A percentile compares a stretch with the other conserved stretches of the same genome.
phyloP scores from a whole-genome alignment of 2,888 invertebrate genomes.

The Stenotaenia linearis region DNA sequence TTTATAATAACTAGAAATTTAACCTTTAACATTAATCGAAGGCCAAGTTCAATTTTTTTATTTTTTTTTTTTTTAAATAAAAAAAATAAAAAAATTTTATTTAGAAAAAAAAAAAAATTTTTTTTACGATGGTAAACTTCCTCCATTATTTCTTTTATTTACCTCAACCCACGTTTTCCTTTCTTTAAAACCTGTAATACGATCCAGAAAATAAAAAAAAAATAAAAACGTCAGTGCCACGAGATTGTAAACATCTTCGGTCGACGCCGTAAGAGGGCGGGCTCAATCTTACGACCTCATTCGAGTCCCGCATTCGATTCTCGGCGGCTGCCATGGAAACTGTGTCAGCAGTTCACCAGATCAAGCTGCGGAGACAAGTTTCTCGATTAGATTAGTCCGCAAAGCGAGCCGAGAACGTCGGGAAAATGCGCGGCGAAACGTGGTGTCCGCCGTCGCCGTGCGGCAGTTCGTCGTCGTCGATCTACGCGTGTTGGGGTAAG shows the following conservation, averaged over 20 bases:
- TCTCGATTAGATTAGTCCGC: neutral
- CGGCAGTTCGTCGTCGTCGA: neutral
- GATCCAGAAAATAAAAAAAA: neutral
- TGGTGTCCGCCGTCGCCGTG: constrained; percentile 3
- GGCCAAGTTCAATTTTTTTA: constrained; percentile 4
- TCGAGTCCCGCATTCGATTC: neutral
- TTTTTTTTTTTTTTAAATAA: too few species aligned
- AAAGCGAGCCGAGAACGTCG: neutral
- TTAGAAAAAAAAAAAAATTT: neutral
- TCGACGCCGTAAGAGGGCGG: neutral
- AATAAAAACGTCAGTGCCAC: neutral
- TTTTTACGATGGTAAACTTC: neutral
- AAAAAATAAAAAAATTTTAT: neutral
- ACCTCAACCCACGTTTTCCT: neutral
- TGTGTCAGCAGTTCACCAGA: constrained; percentile 26
- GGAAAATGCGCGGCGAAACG: neutral
- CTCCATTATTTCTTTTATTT: neutral
- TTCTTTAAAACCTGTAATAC: neutral
- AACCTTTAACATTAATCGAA: neutral
- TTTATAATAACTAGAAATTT: neutral
- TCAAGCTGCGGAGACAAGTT: neutral
- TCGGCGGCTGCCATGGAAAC: constrained; percentile 24
- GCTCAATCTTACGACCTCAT: neutral
- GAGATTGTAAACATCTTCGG: neutral
- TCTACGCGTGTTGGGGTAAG: neutral